phyloP scores from a whole-genome alignment of 2,888 invertebrate genomes.

The Drymonia ruficornis region DNA sequence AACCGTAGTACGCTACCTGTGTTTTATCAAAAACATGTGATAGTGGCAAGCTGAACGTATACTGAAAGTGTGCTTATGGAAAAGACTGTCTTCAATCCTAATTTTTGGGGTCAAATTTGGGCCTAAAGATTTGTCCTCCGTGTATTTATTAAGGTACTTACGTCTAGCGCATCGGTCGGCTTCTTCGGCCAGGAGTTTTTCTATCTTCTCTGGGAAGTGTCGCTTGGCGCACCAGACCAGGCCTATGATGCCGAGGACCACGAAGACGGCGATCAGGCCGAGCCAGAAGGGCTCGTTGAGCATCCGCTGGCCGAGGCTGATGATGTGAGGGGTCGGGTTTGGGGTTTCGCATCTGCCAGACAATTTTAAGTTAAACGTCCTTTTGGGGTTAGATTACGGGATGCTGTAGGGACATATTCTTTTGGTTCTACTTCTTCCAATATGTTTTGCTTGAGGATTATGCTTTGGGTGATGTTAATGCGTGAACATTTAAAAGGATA shows the following conservation, averaged over 20 bases:
- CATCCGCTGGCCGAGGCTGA: slow-evolving; percentile 90
- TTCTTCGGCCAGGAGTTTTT: slow-evolving; percentile 92
- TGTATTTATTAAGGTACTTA: slow-evolving; percentile 61
- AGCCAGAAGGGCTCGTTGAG: slow-evolving; percentile 96
- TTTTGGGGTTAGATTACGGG: too few species aligned
- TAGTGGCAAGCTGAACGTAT: slow-evolving; percentile 46
- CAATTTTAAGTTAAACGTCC: not conserved
- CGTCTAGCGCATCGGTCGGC: slow-evolving; percentile 89
- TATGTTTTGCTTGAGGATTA: too few species aligned
- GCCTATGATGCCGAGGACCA: slow-evolving; percentile 91
- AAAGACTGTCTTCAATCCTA: slow-evolving; percentile 36
- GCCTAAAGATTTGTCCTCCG: slow-evolving; percentile 70
- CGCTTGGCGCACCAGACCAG: slow-evolving; percentile 93
- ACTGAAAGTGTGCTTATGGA: slow-evolving; percentile 43
- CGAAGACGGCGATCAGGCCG: slow-evolving; percentile 93
- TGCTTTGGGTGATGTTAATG: too few species aligned
- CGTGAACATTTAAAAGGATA: too few species aligned
- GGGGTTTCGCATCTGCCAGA: slow-evolving; percentile 89
- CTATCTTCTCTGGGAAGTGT: slow-evolving; percentile 94
- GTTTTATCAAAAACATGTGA: not conserved
- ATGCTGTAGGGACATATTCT: too few species aligned
- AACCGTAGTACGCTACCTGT: not conserved
- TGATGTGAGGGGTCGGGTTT: slow-evolving; percentile 79
- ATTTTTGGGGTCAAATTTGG: slow-evolving; percentile 34
- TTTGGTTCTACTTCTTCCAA: too few species aligned